Base-by-base conservation (phyloP, 2,113 vertebrate species). In the Chionomys nivalis region DNA sequence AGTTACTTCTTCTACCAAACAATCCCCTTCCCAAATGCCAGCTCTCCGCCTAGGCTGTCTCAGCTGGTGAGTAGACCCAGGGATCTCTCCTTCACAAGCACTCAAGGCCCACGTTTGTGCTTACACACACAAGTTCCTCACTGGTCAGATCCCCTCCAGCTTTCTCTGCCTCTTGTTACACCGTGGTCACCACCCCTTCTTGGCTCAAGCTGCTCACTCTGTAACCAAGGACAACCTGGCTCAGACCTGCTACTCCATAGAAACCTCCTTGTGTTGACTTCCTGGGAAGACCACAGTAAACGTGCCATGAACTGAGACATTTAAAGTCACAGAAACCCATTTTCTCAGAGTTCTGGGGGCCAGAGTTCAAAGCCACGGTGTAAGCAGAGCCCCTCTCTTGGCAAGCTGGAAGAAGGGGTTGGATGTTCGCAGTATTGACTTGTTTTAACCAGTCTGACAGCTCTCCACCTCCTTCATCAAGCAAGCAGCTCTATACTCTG, bases 361-460 rank as follows among this genome's bases (percentile, higher is more conserved):
- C 91, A 19, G 83, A 91, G 73, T 49, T 12, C 31, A 33, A 66
- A 70, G 16, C 4, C 10, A 7, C n/a, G 28, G n/a, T 28, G 11
- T 39, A 7, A 1, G 11, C 75, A 73, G 26, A 44, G 5, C 63
- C 2, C 0, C 1, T 0, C 0, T 7, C 61, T 47, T 13, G 1
- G 0, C 49, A 24, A 31, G 26, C 12, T 5, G 1, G 52, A 3
- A 3, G 9, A n/a, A 70, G 36, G 63, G 44, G 39, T 9, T 28
- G 0, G 42, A 4, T 49, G 36, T 28, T 21, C 83, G 65, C 1
- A 13, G 12, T 0, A 0, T 7, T 2, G 44, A 3, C 39, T 36
- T n/a, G 2, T 55, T 49, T 12, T 16, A 24, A 6, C 7, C 17
- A 44, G 31, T 36, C 63, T 33, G 23, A 17, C 10, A 3, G 3